Percentiles rank a stretch among this genome's conserved stretches.
phyloP scores from a whole-genome alignment of 2,113 vertebrate genomes.

The Irena cyanogastra region DNA sequence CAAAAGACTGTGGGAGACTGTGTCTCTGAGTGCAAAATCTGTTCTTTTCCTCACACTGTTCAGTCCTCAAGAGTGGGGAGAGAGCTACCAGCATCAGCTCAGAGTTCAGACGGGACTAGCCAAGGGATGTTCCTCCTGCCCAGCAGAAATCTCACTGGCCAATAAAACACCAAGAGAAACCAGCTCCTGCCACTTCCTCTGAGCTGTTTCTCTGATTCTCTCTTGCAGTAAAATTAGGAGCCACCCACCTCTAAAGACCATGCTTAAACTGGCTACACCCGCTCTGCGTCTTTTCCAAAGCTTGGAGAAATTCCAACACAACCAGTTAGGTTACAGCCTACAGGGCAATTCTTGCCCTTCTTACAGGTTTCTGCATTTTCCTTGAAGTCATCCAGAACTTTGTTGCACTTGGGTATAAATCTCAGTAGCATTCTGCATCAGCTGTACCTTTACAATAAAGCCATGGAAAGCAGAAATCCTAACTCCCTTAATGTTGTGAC shows the following conservation, averaged over 20 bases:
- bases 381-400: neutral
- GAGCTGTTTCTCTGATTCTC: neutral
- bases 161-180: neutral
- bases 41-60: neutral
- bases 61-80: neutral
- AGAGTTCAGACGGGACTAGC: neutral
- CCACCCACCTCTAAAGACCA: neutral
- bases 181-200: neutral
- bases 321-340: neutral
- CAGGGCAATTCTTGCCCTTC: neutral
- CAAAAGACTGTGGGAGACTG: neutral
- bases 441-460: neutral
- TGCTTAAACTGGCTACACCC: neutral
- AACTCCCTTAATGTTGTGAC: neutral
- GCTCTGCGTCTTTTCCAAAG: neutral
- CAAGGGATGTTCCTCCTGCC: neutral
- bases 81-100: neutral
- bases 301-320: neutral
- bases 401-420: neutral
- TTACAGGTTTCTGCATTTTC: neutral
- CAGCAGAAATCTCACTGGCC: neutral
- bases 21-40: neutral
- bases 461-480: neutral
- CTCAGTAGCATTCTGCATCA: neutral
- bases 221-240: neutral